These are phyloP conservation scores for Conopomorpha cramerella DNA, from an alignment of 1,140 invertebrate species.

Conservation along the genomic window DNA sequence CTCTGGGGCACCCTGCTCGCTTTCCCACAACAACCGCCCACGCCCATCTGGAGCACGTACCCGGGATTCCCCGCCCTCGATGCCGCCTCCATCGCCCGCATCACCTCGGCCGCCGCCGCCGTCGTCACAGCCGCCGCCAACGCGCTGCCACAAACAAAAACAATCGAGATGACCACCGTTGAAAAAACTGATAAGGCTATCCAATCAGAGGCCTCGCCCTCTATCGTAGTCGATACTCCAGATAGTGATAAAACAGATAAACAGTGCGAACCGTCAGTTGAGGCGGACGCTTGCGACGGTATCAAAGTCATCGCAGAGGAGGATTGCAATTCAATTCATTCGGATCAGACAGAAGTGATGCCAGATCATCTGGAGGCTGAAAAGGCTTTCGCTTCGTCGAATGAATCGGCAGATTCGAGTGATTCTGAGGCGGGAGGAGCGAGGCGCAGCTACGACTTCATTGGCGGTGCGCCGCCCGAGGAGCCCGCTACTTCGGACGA, in stretches of 20 bases:
- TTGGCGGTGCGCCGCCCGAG: conserved; percentile 42
- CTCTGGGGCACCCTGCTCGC: conserved; percentile 60
- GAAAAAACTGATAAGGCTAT: conserved; percentile 46
- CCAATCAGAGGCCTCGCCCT: conserved; percentile 38
- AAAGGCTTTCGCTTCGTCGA: conserved; percentile 58
- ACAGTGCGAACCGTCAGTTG: conserved; percentile 28
- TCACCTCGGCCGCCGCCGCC: conserved; percentile 52
- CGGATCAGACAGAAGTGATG: conserved; percentile 31
- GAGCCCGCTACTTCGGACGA: conserved; percentile 61
- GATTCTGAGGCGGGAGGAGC: conserved; percentile 48
- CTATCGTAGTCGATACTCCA: no score
- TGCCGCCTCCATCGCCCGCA: conserved; percentile 49
- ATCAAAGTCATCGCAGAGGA: conserved; percentile 46
- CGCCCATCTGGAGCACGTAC: conserved; percentile 45
- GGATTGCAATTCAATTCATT: conserved; percentile 24
- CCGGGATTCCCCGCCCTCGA: conserved; percentile 44
- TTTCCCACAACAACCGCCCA: conserved; percentile 42
- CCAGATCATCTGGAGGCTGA: conserved; percentile 63
- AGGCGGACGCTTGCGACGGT: conserved; percentile 27
- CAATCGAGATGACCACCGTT: conserved; percentile 38
- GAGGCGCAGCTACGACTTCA: conserved; percentile 59
- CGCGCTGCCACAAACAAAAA: conserved; percentile 21
- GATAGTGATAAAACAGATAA: conserved; percentile 51
- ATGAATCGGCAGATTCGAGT: conserved; percentile 55
- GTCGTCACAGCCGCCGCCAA: conserved; percentile 36